Evolutionary conservation across 2,888 invertebrate genomes (phyloP), one percentile per base, ranked within the genome.

Genomic region (Clistopyga incitator): DNA sequence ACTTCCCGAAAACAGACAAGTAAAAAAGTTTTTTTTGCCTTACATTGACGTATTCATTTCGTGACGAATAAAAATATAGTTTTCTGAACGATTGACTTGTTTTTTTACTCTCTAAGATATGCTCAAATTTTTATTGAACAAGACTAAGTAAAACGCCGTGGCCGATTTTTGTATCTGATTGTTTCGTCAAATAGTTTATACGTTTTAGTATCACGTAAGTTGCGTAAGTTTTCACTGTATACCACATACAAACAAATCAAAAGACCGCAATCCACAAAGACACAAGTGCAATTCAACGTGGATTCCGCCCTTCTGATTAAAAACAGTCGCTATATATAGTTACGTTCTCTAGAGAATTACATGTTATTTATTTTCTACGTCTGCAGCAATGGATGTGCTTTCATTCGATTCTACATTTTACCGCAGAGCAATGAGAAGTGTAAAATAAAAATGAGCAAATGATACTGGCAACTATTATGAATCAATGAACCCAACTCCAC

Each of bases 301-400:
- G 34, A 38, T 34, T 61, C 1, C 42, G 38, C 0, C 15, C 11
- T 38, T 61, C n/a, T 64, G 11, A 64, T 64, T 18, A 38, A 20
- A 20, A 20, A 10, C 18, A 38, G 11, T 18, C 64, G 38, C 29
- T 29, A 20, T 64, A 34, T 64, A 80, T 76, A 54, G n/a, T 50
- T 50, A 67, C 79, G 65, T 78, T 65, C 54, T 67, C 52, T 38
- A 67, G 29, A 23, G 52, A 72, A 77, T 50, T 10, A 59, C 34
- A 50, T 65, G 68, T 74, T 78, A 79, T 72, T 79, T 71, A 83
- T 79, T 83, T 52, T 79, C 67, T 71, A 72, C 50, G 29, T 71
- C 20, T 54, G 13, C 18, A 29, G 56, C 45, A 11, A 59, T 61
- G 64, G 18, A 71, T 71, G 6, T 59, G 20, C 64, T 38, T 75